Evolutionary conservation across 2,797 vertebrate genomes (phyloP), one percentile per base, ranked within the genome.

Genomic region (Sebastes trivittatus): DNA sequence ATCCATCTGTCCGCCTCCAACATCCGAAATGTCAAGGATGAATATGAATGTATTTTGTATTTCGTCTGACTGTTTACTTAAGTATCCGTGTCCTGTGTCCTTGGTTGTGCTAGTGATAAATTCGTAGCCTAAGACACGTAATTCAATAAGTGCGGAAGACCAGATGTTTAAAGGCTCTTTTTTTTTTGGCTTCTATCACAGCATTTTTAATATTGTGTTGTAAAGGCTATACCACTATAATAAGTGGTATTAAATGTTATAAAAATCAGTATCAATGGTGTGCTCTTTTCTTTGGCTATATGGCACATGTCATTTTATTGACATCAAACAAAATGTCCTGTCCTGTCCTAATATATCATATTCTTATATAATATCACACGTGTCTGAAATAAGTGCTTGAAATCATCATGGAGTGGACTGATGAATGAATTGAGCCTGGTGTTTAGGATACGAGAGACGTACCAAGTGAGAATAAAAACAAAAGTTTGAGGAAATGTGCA

Each of bases 51-150:
- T 75, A 75, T 58, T 83, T 69, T 80, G 70, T 87, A 66, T 87
- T 90, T 76, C 5, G 81, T 87, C 78, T 82, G 81, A 85, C 72
- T 84, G 75, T 92, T 89, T 78, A 75, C 85, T 72, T 49, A 63
- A 88, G 85, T 25, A 36, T 65, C 72, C 87, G 52, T 55, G 60
- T 82, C 82, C 82, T 60, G 59, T 80, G 92, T 85, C 94, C 93
- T 94, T 94, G 93, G 93, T 94, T 92, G 93, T 89, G 75, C 78
- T 89, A 90, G 93, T 89, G 81, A 95, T 90, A 87, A 89, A 93
- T 91, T 87, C 89, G 71, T 46, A 22, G 52, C 72, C 70, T 84
- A 36, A 72, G 29, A 61, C 72, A 72, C 3, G 61, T 83, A 84
- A 81, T 71, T 87, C 61, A 77, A 65, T 67, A 61, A 83, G 64